Conservation (phyloP, 2,797 vertebrate species). For the Phataginus tricuspis region DNA sequence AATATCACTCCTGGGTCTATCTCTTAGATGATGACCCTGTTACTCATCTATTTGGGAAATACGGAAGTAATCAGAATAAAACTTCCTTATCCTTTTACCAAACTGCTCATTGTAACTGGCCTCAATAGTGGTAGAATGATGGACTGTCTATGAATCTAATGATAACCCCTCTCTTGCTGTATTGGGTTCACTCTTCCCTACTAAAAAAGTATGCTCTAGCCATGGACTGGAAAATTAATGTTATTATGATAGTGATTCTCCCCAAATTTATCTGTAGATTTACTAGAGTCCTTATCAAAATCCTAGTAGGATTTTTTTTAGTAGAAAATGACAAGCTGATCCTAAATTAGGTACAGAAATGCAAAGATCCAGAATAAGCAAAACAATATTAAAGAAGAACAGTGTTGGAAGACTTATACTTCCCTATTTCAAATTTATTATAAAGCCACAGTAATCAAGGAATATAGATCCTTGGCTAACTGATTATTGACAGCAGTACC, state of each 20-base stretch:
- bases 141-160: background rate
- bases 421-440: background rate
- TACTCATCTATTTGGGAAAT: constrained; percentile 26
- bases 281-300: background rate
- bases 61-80: background rate
- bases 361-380: background rate
- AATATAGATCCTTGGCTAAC: background rate
- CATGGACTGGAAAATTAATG: background rate
- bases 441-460: background rate
- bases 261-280: background rate
- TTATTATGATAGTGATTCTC: background rate
- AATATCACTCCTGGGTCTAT: background rate
- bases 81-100: background rate
- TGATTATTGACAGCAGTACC: background rate
- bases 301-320: background rate
- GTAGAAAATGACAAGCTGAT: background rate
- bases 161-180: background rate
- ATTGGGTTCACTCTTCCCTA: background rate
- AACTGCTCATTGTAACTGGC: background rate
- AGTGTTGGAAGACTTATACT: background rate
- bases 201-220: background rate
- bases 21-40: background rate
- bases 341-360: background rate
- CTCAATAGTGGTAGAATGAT: constrained; percentile 12
- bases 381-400: background rate